Evolutionary conservation across 2,797 vertebrate species (phyloP).

Genomic region (Holocentrus rufus): DNA sequence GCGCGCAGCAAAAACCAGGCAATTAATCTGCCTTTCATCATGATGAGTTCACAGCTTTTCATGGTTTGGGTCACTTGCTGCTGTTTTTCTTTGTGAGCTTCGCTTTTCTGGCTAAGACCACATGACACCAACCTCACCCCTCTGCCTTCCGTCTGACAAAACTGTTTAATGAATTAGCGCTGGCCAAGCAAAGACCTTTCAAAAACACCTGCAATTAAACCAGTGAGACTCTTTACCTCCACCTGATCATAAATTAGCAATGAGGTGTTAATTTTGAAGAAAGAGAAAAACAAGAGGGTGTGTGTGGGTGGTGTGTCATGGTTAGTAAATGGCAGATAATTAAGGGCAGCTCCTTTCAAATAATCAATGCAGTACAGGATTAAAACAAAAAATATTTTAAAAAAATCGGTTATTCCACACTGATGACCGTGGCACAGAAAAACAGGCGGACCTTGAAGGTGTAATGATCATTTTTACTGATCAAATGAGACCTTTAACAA

Average conservation of each 20-base stretch:
- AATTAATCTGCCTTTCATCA: constrained; percentile 67
- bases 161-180: constrained; percentile 60
- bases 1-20: constrained; percentile 26
- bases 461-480: not conserved
- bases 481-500: not conserved
- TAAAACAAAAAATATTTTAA: constrained; percentile 3
- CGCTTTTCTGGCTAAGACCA: constrained; percentile 57
- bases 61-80: constrained; percentile 61
- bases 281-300: constrained; percentile 37
- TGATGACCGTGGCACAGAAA: not conserved
- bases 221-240: constrained; percentile 21
- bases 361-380: constrained; percentile 22
- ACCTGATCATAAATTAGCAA: constrained; percentile 55
- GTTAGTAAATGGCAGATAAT: constrained; percentile 64
- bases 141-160: constrained; percentile 58
- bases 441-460: constrained; percentile 12
- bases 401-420: constrained; percentile 25
- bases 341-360: constrained; percentile 31
- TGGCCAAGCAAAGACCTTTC: constrained; percentile 51
- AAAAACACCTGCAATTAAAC: constrained; percentile 70
- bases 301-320: constrained; percentile 38
- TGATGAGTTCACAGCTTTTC: constrained; percentile 55
- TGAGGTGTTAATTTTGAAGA: constrained; percentile 50
- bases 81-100: constrained; percentile 31
- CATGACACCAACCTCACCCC: constrained; percentile 57